Evolutionary conservation across 2,113 vertebrate genomes (phyloP), one percentile per base, ranked within the genome.

Genomic region (Dipodomys ordii): DNA sequence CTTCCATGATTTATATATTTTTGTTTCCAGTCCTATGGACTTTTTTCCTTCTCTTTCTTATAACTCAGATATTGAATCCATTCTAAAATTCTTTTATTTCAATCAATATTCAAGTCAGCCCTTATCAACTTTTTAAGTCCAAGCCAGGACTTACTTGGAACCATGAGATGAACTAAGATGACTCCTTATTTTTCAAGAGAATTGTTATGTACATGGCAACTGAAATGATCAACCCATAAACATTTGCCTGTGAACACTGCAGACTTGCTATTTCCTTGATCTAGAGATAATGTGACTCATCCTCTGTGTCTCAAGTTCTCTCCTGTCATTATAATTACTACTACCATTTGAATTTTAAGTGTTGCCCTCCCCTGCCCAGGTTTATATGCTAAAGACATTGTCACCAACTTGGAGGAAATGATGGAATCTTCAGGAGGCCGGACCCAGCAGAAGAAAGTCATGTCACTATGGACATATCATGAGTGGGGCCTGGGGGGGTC

Each of bases 171-270:
- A 11, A 1, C 5, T 83, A 46, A 6, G 68, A 86, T 23, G 6
- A 35, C 9, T 84, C 13, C 28, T 67, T 62, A 2, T 22, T 93
- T 85, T 90, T 57, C 22, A 19, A 82, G 85, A 94, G 94, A 85
- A 4, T 30, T 53, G 35, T 46, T 73, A 77, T 18, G 25, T 1
- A 25, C 28, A 79, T 0, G 62, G 2, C 13, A 88, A 53, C 10
- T 74, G 3, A 90, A 92, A 82, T 79, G 46, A 94, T n/a, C 19
- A 4, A 39, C 39, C 80, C 4, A 12, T 64, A 8, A 78, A 62
- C 10, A 5, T 83, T 19, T 15, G 73, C 16, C 60, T 11, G n/a
- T 35, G 62, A 77, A 67, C 4, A 53, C 3, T 18, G 13, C 27
- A 39, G 10, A 7, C 4, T 78, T 91, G 39, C 28, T 67, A 23